phyloP scores from a whole-genome alignment of 1,140 invertebrate species.

The Bombus sibiricus region DNA sequence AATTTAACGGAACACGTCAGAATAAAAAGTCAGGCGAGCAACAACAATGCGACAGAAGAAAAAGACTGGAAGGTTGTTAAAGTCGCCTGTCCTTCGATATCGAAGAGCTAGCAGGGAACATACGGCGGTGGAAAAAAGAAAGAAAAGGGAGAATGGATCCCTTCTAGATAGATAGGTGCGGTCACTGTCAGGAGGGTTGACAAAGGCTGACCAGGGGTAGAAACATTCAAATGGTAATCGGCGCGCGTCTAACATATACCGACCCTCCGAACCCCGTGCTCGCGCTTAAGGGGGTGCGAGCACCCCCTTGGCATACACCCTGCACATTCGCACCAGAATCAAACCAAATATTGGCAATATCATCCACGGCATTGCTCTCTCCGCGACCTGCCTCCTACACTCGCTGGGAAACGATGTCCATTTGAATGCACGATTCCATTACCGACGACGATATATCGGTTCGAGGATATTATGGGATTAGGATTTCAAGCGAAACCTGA shows the following conservation, averaged over 20 bases:
- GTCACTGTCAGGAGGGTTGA: slow-evolving; percentile 69
- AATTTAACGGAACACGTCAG: not conserved
- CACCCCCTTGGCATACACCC: slow-evolving; percentile 55
- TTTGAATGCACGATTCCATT: slow-evolving; percentile 70
- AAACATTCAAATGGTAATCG: slow-evolving; percentile 81
- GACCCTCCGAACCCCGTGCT: slow-evolving; percentile 58
- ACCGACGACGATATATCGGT: slow-evolving; percentile 61
- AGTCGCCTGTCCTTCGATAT: not conserved
- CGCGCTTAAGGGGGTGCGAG: slow-evolving; percentile 42
- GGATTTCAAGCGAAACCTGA: slow-evolving; percentile 54
- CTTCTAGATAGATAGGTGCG: slow-evolving; percentile 63
- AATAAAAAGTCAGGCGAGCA: not conserved
- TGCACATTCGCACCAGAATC: slow-evolving; percentile 76
- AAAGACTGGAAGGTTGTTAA: not conserved
- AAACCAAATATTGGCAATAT: slow-evolving; percentile 83
- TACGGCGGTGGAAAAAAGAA: slow-evolving; percentile 32
- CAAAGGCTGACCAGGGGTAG: slow-evolving; percentile 77
- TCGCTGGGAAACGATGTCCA: slow-evolving; percentile 68
- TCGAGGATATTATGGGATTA: slow-evolving; percentile 65
- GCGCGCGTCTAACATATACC: slow-evolving; percentile 76
- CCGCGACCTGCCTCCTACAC: slow-evolving; percentile 69
- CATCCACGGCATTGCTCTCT: slow-evolving; percentile 72
- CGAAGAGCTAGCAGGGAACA: slow-evolving; percentile 19
- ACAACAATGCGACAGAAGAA: not conserved
- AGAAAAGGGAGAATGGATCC: slow-evolving; percentile 38